A percentile compares a stretch with the other conserved stretches of the same genome.
phyloP scores from a whole-genome alignment of 2,797 vertebrate species.

The Tragelaphus eurycerus region DNA sequence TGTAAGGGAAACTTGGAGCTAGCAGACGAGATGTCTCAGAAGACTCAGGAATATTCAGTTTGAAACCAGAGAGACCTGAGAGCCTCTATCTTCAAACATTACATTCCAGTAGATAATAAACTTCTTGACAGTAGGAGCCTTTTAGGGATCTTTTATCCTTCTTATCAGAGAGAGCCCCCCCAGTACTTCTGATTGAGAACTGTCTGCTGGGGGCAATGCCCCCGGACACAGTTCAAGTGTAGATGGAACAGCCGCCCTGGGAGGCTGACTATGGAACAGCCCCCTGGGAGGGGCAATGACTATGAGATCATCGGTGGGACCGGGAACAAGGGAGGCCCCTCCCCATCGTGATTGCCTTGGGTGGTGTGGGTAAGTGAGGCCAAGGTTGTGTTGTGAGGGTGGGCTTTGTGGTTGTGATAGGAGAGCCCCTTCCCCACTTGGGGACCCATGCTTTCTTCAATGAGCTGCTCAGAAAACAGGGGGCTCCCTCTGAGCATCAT shows the following conservation, averaged over 20 bases:
- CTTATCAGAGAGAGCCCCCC: not conserved
- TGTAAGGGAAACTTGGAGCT: not conserved
- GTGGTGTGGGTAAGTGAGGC: not conserved
- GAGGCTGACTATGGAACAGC: not conserved
- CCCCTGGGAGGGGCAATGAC: not conserved
- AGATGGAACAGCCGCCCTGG: not conserved
- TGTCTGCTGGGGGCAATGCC: not conserved
- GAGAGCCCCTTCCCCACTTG: not conserved
- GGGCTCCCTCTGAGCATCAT: not conserved
- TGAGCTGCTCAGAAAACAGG: not conserved
- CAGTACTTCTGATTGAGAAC: not conserved
- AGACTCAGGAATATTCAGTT: not conserved
- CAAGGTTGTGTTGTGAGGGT: not conserved
- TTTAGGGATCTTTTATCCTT: not conserved
- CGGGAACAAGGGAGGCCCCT: not conserved
- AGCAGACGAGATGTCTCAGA: not conserved
- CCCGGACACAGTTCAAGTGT: not conserved
- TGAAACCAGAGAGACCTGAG: not conserved
- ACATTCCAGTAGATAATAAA: not conserved
- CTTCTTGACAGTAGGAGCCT: not conserved
- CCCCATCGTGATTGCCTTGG: not conserved
- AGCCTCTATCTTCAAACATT: not conserved
- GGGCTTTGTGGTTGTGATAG: not conserved
- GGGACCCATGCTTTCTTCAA: not conserved
- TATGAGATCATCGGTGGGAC: not conserved